These are phyloP conservation scores for Oligia strigilis DNA, from an alignment of 2,888 invertebrate genomes.

Conservation along the genomic window DNA sequence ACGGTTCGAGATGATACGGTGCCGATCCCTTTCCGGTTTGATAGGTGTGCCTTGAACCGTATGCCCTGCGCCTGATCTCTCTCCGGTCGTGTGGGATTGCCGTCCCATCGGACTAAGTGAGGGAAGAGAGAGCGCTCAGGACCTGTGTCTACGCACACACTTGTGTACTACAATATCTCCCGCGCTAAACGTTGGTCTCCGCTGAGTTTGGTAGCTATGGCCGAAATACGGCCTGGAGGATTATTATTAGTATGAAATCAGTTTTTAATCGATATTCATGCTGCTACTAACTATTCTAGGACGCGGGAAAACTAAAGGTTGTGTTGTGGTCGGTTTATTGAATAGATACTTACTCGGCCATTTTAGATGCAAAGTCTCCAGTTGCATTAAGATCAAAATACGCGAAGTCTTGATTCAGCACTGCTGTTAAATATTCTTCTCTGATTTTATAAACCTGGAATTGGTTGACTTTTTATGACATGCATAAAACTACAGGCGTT, in stretches of 20 bases:
- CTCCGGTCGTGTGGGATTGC: neutral
- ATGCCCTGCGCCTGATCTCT: neutral
- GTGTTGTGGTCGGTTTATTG: neutral
- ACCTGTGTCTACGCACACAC: neutral
- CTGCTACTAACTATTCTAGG: neutral
- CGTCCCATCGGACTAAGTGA: neutral
- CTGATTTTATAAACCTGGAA: constrained; percentile 91
- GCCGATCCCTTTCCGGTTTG: no score
- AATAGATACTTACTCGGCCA: constrained; percentile 92
- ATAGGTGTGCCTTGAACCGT: neutral
- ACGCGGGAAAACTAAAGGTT: neutral
- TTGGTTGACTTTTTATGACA: constrained; percentile 49
- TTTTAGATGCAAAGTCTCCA: constrained; percentile 93
- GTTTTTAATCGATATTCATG: neutral
- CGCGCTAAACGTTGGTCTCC: neutral
- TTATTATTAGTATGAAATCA: neutral
- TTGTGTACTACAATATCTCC: neutral
- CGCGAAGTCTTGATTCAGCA: constrained; percentile 93
- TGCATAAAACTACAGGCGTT: no score
- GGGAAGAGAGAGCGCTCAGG: neutral
- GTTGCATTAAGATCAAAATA: constrained; percentile 93
- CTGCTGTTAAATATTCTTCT: constrained; percentile 91
- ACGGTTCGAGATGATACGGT: no score
- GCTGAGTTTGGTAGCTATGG: neutral
- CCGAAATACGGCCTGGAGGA: neutral